Evolutionary conservation across 2,797 vertebrate genomes (phyloP).

Genomic region (Sebastes paucispinis): DNA sequence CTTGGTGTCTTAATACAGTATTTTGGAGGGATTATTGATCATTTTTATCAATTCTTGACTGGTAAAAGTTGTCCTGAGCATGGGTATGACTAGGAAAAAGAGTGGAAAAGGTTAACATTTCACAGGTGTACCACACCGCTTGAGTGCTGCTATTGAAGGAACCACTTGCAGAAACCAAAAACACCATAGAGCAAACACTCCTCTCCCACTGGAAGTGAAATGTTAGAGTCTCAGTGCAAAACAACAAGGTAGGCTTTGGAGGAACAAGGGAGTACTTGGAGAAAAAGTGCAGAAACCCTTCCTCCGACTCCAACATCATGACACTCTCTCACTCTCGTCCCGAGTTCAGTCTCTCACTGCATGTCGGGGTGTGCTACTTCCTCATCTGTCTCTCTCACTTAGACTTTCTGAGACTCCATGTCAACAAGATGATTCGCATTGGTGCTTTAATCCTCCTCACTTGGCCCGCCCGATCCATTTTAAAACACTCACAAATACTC

Average conservation of each 20-base stretch:
- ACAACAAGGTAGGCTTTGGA: not conserved
- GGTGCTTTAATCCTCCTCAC: constrained; percentile 63
- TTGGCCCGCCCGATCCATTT: constrained; percentile 52
- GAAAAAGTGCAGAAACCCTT: not conserved
- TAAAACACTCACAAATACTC: constrained; percentile 43
- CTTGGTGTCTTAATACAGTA: too few species aligned
- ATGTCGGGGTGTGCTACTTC: constrained; percentile 7
- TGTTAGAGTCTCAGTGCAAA: not conserved
- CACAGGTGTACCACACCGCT: too few species aligned
- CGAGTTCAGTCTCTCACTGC: not conserved
- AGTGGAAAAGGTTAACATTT: too few species aligned
- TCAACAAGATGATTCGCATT: constrained; percentile 59
- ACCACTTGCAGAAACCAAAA: not conserved
- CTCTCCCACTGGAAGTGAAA: not conserved
- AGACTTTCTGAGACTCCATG: constrained; percentile 33
- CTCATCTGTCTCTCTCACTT: constrained; percentile 26
- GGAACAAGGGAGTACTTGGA: not conserved
- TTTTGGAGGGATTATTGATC: too few species aligned
- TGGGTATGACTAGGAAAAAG: too few species aligned
- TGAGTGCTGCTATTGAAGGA: not conserved
- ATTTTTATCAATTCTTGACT: too few species aligned
- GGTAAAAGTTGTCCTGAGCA: too few species aligned
- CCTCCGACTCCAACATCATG: not conserved
- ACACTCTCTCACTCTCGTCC: not conserved
- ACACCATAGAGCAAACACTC: not conserved